Conservation (phyloP, 2,888 invertebrate species). For the Nineta flava region DNA sequence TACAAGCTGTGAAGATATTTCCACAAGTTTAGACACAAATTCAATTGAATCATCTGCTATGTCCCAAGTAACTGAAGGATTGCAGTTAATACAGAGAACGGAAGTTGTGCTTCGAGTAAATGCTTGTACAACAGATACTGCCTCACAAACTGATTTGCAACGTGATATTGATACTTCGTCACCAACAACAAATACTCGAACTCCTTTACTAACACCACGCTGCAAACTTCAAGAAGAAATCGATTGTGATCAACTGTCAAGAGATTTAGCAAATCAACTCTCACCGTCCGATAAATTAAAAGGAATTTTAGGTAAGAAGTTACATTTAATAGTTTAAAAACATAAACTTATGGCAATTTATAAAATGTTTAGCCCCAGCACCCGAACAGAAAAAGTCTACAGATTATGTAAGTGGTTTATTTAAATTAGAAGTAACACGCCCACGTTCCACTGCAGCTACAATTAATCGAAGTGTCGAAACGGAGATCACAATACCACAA, state of each 20-base stretch:
- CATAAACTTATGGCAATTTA: background rate
- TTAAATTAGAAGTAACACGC: slow-evolving; percentile 38
- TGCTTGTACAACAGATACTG: slow-evolving; percentile 41
- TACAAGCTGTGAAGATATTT: slow-evolving; percentile 15
- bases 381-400: slow-evolving; percentile 50
- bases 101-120: slow-evolving; percentile 45
- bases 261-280: slow-evolving; percentile 44
- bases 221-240: slow-evolving; percentile 56
- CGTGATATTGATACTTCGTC: slow-evolving; percentile 13
- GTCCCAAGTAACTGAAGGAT: slow-evolving; percentile 27
- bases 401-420: slow-evolving; percentile 51
- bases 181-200: slow-evolving; percentile 17
- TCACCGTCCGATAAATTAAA: slow-evolving; percentile 47
- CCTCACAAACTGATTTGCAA: slow-evolving; percentile 28
- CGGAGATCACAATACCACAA: background rate
- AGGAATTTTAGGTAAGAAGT: slow-evolving; percentile 38
- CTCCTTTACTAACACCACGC: slow-evolving; percentile 32
- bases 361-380: slow-evolving; percentile 34
- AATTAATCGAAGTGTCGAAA: slow-evolving; percentile 4
- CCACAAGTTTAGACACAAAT: slow-evolving; percentile 14
- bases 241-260: slow-evolving; percentile 56
- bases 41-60: slow-evolving; percentile 9
- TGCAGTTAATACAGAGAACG: slow-evolving; percentile 43
- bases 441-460: slow-evolving; percentile 21
- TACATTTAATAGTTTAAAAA: background rate